Conservation (phyloP, 2,888 invertebrate species). For the Agrypnus murinus region DNA sequence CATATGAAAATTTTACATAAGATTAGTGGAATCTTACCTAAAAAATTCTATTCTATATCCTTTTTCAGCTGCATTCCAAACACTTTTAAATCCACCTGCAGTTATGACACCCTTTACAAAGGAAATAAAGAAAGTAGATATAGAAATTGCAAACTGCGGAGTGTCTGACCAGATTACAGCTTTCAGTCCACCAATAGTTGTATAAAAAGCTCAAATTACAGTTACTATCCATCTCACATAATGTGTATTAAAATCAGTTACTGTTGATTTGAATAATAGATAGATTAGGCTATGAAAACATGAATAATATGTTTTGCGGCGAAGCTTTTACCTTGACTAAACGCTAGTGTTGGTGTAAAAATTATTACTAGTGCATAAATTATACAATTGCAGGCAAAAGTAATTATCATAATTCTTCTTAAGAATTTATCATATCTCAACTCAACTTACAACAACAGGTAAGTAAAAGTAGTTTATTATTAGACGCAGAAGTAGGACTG, state of each 20-base stretch:
- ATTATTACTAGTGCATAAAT: slow-evolving; percentile 79
- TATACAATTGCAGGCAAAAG: slow-evolving; percentile 76
- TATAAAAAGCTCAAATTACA: too few species aligned
- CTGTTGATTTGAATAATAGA: slow-evolving; percentile 65
- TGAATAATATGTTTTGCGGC: neutral
- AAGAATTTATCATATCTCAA: slow-evolving; percentile 77
- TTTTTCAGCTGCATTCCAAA: slow-evolving; percentile 64
- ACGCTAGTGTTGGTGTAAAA: slow-evolving; percentile 81
- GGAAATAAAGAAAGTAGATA: slow-evolving; percentile 64
- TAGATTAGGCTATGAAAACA: slow-evolving; percentile 63
- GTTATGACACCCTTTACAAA: slow-evolving; percentile 65
- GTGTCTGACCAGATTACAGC: too few species aligned
- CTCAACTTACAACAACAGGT: slow-evolving; percentile 81
- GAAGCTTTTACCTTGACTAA: slow-evolving; percentile 76
- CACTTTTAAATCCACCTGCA: slow-evolving; percentile 63
- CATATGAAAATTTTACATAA: too few species aligned
- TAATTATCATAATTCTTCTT: slow-evolving; percentile 76
- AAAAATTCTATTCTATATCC: slow-evolving; percentile 66
- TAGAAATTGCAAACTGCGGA: slow-evolving; percentile 68
- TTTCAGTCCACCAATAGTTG: too few species aligned
- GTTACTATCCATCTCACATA: too few species aligned
- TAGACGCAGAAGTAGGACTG: too few species aligned
- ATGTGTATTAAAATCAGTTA: slow-evolving; percentile 79
- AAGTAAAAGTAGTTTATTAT: slow-evolving; percentile 71
- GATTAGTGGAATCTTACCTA: too few species aligned